These are phyloP conservation scores for Melanotus villosus DNA, from an alignment of 2,888 invertebrate species.

Conservation along the genomic window DNA sequence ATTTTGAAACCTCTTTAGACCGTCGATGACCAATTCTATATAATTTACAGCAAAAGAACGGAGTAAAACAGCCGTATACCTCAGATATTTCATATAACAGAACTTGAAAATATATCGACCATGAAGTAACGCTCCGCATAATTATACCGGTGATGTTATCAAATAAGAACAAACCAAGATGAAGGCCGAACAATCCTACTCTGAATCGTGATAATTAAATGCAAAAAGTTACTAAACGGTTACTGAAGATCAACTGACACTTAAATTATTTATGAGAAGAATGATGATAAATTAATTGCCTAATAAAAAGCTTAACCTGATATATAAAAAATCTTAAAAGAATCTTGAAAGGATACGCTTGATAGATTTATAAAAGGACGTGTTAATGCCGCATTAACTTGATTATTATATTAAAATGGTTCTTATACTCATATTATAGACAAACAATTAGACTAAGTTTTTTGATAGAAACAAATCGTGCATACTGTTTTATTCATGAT, in stretches of 20 bases:
- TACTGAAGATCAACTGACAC: not conserved
- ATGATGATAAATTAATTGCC: too few relatives aligned
- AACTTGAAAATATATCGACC: slow-evolving; percentile 41
- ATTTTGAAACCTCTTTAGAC: slow-evolving; percentile 5
- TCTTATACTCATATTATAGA: too few relatives aligned
- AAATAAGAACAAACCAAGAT: slow-evolving; percentile 10
- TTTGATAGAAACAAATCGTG: too few relatives aligned
- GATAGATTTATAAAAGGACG: too few relatives aligned
- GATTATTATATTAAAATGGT: too few relatives aligned
- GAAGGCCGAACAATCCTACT: slow-evolving; percentile 6
- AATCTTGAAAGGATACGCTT: too few relatives aligned
- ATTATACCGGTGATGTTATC: slow-evolving; percentile 32
- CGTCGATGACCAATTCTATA: slow-evolving; percentile 24
- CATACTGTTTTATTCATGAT: too few relatives aligned
- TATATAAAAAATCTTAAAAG: too few relatives aligned
- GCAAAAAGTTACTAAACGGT: not conserved
- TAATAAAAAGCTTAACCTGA: too few relatives aligned
- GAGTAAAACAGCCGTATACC: not conserved
- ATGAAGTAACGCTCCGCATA: slow-evolving; percentile 38
- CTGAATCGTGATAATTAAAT: not conserved
- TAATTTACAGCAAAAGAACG: slow-evolving; percentile 29
- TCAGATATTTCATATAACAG: slow-evolving; percentile 32
- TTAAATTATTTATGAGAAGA: too few relatives aligned
- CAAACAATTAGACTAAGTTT: too few relatives aligned
- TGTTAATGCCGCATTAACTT: too few relatives aligned